Evolutionary conservation across 1,140 invertebrate genomes (phyloP).

Genomic region (Drosophila burlai): DNA sequence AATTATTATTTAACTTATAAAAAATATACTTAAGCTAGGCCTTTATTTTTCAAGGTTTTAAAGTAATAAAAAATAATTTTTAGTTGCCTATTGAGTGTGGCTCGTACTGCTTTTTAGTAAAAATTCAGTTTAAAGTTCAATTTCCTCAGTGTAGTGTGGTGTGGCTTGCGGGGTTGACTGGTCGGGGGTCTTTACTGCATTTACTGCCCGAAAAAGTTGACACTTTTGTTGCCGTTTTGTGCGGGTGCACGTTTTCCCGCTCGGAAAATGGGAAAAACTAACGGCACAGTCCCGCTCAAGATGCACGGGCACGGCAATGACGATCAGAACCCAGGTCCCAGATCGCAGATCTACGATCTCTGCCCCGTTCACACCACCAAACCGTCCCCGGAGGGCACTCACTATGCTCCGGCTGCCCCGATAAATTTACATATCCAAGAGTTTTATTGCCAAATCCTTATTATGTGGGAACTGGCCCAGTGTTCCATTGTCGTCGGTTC

Average conservation of each 20-base stretch:
- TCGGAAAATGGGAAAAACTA: conserved; percentile 41
- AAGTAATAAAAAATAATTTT: too few relatives aligned
- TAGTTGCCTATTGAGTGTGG: too few relatives aligned
- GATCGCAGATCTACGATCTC: conserved; percentile 11
- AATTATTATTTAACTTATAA: accelerated
- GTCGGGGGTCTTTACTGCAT: conserved; percentile 24
- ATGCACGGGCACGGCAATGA: conserved; percentile 67
- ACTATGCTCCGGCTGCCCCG: background rate
- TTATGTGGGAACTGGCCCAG: conserved; percentile 70
- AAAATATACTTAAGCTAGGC: background rate
- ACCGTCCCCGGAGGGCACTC: conserved; percentile 2
- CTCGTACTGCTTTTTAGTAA: too few relatives aligned
- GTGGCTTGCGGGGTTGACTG: conserved; percentile 12
- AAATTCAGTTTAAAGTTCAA: background rate
- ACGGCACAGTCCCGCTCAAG: conserved; percentile 69
- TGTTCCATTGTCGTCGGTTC: conserved; percentile 32
- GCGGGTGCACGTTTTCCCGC: conserved; percentile 72
- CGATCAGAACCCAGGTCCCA: conserved; percentile 39
- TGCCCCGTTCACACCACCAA: conserved; percentile 18
- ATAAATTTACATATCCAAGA: conserved; percentile 65
- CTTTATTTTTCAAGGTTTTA: background rate
- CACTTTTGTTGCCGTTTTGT: conserved; percentile 74
- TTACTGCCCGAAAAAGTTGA: conserved; percentile 67
- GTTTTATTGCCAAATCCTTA: conserved; percentile 82
- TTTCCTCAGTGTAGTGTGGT: background rate